Evolutionary conservation across 1,140 invertebrate species (phyloP), one percentile per base, ranked within the genome.

Genomic region (Oncopeltus fasciatus): DNA sequence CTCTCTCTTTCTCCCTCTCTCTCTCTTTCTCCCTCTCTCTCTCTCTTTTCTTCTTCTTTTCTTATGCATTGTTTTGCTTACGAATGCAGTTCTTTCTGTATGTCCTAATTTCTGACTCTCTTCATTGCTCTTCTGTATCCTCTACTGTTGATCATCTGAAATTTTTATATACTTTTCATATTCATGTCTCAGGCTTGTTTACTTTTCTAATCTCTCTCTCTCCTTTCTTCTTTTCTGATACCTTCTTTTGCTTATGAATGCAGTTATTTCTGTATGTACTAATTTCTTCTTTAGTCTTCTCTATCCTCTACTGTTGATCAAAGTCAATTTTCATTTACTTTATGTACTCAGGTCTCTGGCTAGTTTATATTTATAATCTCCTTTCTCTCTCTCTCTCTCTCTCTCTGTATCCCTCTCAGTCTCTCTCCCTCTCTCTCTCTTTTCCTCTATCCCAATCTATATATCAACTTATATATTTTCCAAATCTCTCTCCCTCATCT

Each of bases 1-100:
- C 26, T 46, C 31, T 61, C 29, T 61, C 24, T 61, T 29, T 53
- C 29, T 61, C 49, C 12, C 18, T 31, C 49, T 47, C 49, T 61
- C 31, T 56, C 29, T 31, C 20, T 31, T 16, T 33, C 21, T 61
- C 49, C 56, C 16, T 56, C 18, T 27, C 44, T 51, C 38, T 28
- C 29, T 53, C n/a, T n/a, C n/a, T 8, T 60, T 9, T 46, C 33
- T 46, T 47, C 26, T 47, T 44, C 26, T 60, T 28, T 44, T 43
- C 26, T 46, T 16, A 5, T 26, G 3, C 12, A 16, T 26, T 29
- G 8, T 27, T 33, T 51, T 56, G 2, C 29, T 53, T 51, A 4
- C 44, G 1, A 14, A 38, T 5, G 47, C 49, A 3, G 28, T 53
- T 28, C 49, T 24, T 61, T 12, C 16, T 46, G 1, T 31, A 16